Percentiles rank a stretch among this genome's conserved stretches.
phyloP scores from a whole-genome alignment of 2,888 invertebrate genomes.

The Beris morrisii region DNA sequence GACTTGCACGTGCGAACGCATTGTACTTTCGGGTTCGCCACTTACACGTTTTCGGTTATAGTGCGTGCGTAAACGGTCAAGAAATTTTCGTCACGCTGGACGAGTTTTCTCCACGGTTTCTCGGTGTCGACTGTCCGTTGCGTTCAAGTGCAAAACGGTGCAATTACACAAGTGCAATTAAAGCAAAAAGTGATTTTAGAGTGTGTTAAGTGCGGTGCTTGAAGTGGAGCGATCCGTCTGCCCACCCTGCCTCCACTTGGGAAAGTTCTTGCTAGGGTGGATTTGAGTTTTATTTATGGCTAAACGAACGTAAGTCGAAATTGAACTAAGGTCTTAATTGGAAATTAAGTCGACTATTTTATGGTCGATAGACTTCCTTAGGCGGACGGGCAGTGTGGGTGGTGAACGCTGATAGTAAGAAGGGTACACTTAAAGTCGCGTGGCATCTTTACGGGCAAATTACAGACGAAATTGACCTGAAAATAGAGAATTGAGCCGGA shows the following conservation, averaged over 20 bases:
- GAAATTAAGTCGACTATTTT: conserved; percentile 2
- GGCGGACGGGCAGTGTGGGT: no score
- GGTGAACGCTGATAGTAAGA: not conserved
- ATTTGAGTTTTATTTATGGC: conserved; percentile 9
- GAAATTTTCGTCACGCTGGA: not conserved
- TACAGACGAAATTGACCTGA: conserved; percentile 6
- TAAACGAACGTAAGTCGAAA: conserved; percentile 6
- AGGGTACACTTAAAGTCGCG: not conserved
- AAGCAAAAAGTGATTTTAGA: not conserved
- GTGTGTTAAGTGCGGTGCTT: not conserved
- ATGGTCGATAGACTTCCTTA: no score
- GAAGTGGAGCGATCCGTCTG: not conserved
- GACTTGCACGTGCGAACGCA: conserved; percentile 25
- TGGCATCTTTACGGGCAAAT: conserved; percentile 1
- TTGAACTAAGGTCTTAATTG: conserved; percentile 1
- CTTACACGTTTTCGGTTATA: not conserved
- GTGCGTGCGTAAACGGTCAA: no score
- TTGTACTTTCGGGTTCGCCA: conserved; percentile 2
- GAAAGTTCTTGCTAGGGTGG: not conserved
- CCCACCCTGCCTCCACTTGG: not conserved
- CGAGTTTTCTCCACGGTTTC: not conserved
- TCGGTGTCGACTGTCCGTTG: not conserved
- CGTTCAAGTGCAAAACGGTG: not conserved
- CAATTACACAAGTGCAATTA: not conserved
- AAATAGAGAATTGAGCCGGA: conserved; percentile 1